Evolutionary conservation across 2,888 invertebrate genomes (phyloP).

Genomic region (Caenorhabditis drosophilae): DNA sequence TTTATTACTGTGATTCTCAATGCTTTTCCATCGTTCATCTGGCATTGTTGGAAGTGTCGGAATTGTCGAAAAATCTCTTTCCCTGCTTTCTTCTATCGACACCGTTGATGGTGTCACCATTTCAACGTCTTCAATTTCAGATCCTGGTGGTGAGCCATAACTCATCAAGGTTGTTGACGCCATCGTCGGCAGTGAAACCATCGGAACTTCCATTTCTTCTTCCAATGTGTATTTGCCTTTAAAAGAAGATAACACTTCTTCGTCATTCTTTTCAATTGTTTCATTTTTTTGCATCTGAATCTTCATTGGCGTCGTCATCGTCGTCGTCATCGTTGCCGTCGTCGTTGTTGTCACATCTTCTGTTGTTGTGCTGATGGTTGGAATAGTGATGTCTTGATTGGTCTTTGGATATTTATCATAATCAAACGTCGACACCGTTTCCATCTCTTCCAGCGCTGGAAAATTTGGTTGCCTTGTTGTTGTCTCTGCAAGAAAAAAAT

Average conservation of each 20-base stretch:
- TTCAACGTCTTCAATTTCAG: conserved; percentile 11
- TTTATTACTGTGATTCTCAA: too few relatives aligned
- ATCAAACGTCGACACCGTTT: conserved; percentile 20
- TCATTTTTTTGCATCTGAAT: conserved; percentile 16
- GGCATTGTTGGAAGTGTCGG: too few relatives aligned
- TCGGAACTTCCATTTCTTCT: conserved; percentile 3
- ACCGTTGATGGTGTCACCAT: too few relatives aligned
- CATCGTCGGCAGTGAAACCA: background rate
- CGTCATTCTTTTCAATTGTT: conserved; percentile 5
- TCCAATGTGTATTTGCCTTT: conserved; percentile 20
- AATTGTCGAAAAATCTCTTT: conserved; percentile 12
- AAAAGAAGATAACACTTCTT: conserved; percentile 18
- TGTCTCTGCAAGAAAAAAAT: conserved; percentile 1
- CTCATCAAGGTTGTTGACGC: too few relatives aligned
- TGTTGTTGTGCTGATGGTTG: conserved; percentile 9
- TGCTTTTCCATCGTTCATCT: too few relatives aligned
- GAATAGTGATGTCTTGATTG: conserved; percentile 7
- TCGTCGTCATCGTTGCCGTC: conserved; percentile 8
- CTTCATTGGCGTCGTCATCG: conserved; percentile 5
- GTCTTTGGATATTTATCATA: conserved; percentile 22
- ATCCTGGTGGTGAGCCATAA: background rate
- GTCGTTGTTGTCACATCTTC: background rate
- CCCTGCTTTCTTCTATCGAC: conserved; percentile 7
- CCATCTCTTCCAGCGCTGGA: too few relatives aligned
- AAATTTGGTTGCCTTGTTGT: conserved; percentile 11